A percentile compares a stretch with the other conserved stretches of the same genome.
These are phyloP conservation scores for Orgyia antiqua DNA, from an alignment of 2,888 invertebrate species.

Conservation along the genomic window DNA sequence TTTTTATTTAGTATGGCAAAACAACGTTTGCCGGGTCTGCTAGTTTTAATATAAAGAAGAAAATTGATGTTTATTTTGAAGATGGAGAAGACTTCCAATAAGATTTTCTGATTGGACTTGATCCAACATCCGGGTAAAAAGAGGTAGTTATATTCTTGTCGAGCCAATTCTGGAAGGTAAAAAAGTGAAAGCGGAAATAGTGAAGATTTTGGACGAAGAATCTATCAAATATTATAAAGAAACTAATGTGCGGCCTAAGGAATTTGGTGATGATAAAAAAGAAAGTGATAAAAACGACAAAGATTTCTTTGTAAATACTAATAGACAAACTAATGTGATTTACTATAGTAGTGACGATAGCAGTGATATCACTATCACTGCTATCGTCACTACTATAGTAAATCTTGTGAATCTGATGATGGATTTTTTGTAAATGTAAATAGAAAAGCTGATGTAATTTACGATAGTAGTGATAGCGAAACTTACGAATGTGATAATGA, in stretches of 20 bases:
- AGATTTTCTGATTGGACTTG: no score
- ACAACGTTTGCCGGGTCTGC: no score
- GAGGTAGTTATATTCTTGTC: slow-evolving; percentile 92
- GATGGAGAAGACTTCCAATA: no score
- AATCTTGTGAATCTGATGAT: slow-evolving; percentile 7
- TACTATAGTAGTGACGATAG: slow-evolving; percentile 31
- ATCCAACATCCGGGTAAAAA: slow-evolving; percentile 96
- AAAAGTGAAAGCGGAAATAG: slow-evolving; percentile 96
- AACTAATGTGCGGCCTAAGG: slow-evolving; percentile 62
- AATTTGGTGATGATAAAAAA: slow-evolving; percentile 54
- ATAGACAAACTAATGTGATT: slow-evolving; percentile 59
- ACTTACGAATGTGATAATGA: no score
- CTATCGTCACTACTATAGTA: no score
- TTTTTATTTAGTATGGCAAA: no score
- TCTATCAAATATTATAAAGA: slow-evolving; percentile 83
- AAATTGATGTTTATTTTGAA: no score
- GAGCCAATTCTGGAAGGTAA: slow-evolving; percentile 95
- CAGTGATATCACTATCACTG: no score
- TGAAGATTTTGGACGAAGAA: slow-evolving; percentile 82
- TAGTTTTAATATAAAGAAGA: no score
- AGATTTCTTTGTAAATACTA: slow-evolving; percentile 79
- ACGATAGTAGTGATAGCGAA: no score
- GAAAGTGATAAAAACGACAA: slow-evolving; percentile 51
- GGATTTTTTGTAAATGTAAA: no score
- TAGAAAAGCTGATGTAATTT: no score